These are phyloP conservation scores for Agapornis canus DNA, from an alignment of 2,797 vertebrate species.

Conservation along the genomic window DNA sequence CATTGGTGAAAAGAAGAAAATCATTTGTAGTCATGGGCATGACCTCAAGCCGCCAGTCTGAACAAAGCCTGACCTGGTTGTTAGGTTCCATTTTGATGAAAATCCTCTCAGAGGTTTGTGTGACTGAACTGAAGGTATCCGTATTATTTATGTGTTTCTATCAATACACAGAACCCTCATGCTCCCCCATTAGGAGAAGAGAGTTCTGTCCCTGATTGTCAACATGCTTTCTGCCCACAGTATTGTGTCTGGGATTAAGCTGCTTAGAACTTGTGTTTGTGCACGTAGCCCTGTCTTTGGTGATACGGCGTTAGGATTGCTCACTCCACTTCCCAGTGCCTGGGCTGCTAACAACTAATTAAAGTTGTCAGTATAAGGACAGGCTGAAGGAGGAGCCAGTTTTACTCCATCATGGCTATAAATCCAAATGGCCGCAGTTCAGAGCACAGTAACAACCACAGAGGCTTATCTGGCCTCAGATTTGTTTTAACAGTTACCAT, in stretches of 20 bases:
- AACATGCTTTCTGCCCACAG: background rate
- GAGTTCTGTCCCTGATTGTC: background rate
- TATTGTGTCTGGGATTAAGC: background rate
- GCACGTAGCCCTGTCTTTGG: background rate
- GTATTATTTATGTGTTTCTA: background rate
- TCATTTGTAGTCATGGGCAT: background rate
- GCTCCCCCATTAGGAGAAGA: background rate
- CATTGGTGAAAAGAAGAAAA: background rate
- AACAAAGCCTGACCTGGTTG: background rate
- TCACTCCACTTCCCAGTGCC: background rate
- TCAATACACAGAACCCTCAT: background rate
- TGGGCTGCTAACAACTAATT: background rate
- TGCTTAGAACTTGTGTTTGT: background rate
- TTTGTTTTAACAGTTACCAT: background rate
- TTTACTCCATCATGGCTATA: background rate
- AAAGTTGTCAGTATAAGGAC: conserved; percentile 16
- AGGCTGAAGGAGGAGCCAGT: background rate
- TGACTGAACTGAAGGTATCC: background rate
- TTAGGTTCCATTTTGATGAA: background rate
- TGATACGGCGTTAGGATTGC: fast-evolving
- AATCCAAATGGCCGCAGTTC: background rate
- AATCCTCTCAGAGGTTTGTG: background rate
- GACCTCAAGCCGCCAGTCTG: background rate
- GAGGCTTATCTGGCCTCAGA: background rate
- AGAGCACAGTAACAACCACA: background rate